Evolutionary conservation across 2,888 invertebrate species (phyloP), one percentile per base, ranked within the genome.

Genomic region (Emmelina monodactyla): DNA sequence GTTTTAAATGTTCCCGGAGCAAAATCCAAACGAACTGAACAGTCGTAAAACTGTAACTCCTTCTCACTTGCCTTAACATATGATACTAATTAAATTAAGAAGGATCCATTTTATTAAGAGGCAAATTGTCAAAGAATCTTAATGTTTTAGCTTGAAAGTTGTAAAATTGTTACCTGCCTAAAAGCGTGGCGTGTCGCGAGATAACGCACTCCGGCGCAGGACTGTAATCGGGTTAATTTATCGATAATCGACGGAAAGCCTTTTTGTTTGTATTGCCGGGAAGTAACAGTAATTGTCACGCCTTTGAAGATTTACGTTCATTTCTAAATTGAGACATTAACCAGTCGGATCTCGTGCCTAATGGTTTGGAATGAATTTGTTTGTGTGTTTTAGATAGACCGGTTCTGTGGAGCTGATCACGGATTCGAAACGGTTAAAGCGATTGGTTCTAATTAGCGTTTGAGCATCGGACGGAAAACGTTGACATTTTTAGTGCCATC

Each of bases 281-380:
- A 76, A 78, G 73, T 75, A 79, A 78, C 78, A 78, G 78, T 75
- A 75, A 79, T 79, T 79, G 79, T 79, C 79, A 79, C 78, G 79
- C 78, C 78, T 79, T 73, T 75, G 71, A 79, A 76, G 78, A 79
- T 79, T 79, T 78, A 79, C 78, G 78, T 71, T 64, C 76, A 75
- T 72, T 73, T 72, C 76, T 72, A 78, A 78, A 79, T 78, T 76
- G 75, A 79, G 79, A 76, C 79, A 78, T 79, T 75, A 78, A 76
- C n/a, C 75, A 78, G 70, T 72, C 70, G 62, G 65, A 73, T 75
- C 72, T 78, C 65, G 73, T 78, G 76, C 76, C 75, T 78, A 79
- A 79, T 79, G 78, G 78, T 65, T 73, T 52, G 75, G 72, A 76
- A 78, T 79, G 71, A 76, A 78, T 78, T 75, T 73, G 75, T 78